These are phyloP conservation scores for Macropis europaea DNA, from an alignment of 2,888 invertebrate genomes.

Conservation along the genomic window DNA sequence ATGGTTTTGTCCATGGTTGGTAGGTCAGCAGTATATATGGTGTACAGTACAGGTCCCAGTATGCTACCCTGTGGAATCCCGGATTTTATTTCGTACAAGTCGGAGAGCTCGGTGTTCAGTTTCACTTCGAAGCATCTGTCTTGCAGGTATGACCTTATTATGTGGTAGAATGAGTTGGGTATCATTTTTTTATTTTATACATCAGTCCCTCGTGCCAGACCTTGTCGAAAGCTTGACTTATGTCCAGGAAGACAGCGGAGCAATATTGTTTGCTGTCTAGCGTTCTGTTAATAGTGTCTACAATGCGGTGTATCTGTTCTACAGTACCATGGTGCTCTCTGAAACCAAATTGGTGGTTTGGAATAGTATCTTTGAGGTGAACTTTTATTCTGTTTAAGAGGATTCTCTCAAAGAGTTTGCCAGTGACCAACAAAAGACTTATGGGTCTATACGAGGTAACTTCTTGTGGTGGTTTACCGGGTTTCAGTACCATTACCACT, in stretches of 20 bases:
- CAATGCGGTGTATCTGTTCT: constrained; percentile 47
- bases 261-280: constrained; percentile 49
- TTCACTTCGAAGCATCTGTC: constrained; percentile 13
- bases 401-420: neutral
- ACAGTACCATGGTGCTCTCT: constrained; percentile 26
- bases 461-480: constrained; percentile 19
- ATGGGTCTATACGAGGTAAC: constrained; percentile 10
- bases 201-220: constrained; percentile 55
- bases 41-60: constrained; percentile 48
- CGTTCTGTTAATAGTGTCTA: constrained; percentile 25
- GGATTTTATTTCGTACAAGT: constrained; percentile 1
- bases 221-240: no score
- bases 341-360: constrained; percentile 16
- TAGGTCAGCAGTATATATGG: constrained; percentile 47
- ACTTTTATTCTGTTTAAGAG: neutral
- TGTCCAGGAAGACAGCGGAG: constrained; percentile 44
- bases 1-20: constrained; percentile 32
- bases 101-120: neutral
- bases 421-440: neutral
- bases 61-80: constrained; percentile 52
- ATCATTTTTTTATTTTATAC: constrained; percentile 37
- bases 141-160: constrained; percentile 2
- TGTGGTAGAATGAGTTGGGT: constrained; percentile 3
- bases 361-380: constrained; percentile 1
- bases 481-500: constrained; percentile 51